Evolutionary conservation across 2,113 vertebrate species (phyloP), one percentile per base, ranked within the genome.

Genomic region (Romanogobio albipinnatus): DNA sequence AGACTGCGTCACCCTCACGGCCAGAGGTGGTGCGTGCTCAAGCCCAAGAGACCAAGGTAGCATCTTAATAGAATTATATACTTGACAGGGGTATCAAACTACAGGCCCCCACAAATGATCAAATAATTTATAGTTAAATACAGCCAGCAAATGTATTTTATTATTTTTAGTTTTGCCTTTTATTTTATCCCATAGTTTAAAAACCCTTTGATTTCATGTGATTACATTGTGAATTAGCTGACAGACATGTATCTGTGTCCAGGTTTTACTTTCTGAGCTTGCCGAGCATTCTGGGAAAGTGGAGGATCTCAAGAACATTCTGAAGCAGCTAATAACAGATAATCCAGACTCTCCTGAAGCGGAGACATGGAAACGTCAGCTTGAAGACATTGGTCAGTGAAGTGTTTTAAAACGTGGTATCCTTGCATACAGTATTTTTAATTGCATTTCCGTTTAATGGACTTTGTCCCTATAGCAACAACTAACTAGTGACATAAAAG

Each of bases 21-120:
- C 95, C 96, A 0, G 97, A 99, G 91, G 94, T 94, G 0, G 92
- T 98, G 56, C 96, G 93, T 33, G 96, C 95, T 47, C 97, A 98
- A 92, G 98, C 96, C 3, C 95, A 97, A 87, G 95, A 97, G 92
- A 99, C 99, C 94, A 98, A 99, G 97, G 98, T 98, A 89, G 76
- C n/a, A 22, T 14, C 43, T 17, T 61, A 9, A 73, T 5, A 47
- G 0, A 45, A 24, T 24, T 47, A 11, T 24, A 47, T 14, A 73
- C 11, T 3, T 47, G 10, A 73, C 22, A 71, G 22, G 15, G 68
- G 68, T 71, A n/a, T 71, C 19, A 43, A 22, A 43, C 68, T 71
- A n/a, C 36, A 71, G 9, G 0, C 19, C 36, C 36, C 68, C 4
- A n/a, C 29, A 66, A 33, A 66, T 15, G 3, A 33, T 15, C 29